A percentile compares a stretch with the other conserved stretches of the same genome.
Evolutionary conservation across 2,797 vertebrate species (phyloP).

Genomic region (Artibeus jamaicensis): DNA sequence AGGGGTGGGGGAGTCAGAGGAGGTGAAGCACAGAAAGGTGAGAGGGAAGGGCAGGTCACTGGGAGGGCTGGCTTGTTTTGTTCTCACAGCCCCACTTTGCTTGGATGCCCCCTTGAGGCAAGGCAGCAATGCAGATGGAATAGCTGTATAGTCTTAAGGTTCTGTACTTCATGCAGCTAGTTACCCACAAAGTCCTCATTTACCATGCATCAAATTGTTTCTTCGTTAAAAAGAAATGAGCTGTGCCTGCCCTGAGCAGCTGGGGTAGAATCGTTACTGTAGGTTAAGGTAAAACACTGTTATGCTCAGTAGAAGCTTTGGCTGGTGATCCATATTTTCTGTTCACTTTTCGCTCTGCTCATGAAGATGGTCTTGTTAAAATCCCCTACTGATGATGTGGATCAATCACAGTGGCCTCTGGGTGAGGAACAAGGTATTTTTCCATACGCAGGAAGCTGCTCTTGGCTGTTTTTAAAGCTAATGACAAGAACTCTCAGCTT

Average conservation of each 20-base stretch:
- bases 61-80: neutral
- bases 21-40: accelerated
- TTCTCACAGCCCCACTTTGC: neutral
- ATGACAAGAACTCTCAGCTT: slow-evolving; percentile 65
- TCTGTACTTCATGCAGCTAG: neutral
- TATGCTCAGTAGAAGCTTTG: neutral
- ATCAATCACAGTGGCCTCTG: slow-evolving; percentile 34
- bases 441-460: slow-evolving; percentile 3
- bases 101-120: neutral
- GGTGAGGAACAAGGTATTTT: slow-evolving; percentile 22
- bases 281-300: neutral
- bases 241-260: neutral
- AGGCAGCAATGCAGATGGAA: neutral
- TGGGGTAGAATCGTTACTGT: neutral
- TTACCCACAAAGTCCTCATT: neutral
- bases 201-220: neutral
- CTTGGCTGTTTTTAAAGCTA: slow-evolving; percentile 60
- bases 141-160: too few species aligned
- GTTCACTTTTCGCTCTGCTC: slow-evolving; percentile 65
- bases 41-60: neutral
- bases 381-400: slow-evolving; percentile 44
- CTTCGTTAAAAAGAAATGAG: neutral
- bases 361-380: slow-evolving; percentile 69
- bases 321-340: slow-evolving; percentile 63
- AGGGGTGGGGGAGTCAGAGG: neutral